Evolutionary conservation across 1,140 invertebrate species (phyloP).

Genomic region (Apis dorsata): DNA sequence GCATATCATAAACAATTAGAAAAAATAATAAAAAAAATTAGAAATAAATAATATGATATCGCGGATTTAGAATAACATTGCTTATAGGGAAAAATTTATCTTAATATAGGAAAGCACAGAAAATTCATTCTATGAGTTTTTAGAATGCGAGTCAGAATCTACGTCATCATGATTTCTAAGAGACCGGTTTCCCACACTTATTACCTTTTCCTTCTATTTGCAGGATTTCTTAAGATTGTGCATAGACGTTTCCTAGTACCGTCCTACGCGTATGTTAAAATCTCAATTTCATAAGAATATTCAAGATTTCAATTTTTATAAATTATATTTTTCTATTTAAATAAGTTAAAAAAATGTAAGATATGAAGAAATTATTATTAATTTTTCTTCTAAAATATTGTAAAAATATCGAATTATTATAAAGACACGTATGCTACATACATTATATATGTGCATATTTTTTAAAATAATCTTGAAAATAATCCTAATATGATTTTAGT

Average conservation of each 20-base stretch:
- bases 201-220: conserved; percentile 36
- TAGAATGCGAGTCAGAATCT: conserved; percentile 15
- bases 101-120: not conserved
- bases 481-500: not conserved
- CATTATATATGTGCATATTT: not conserved
- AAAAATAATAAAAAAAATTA: no score
- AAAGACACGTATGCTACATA: not conserved
- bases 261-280: not conserved
- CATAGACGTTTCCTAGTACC: not conserved
- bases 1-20: not conserved
- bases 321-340: not conserved
- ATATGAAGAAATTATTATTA: not conserved
- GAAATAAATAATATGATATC: no score
- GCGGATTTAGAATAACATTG: not conserved
- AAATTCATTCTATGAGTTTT: conserved; percentile 6
- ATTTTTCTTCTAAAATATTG: not conserved
- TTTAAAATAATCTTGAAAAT: not conserved
- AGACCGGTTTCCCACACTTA: conserved; percentile 38
- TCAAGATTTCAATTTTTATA: not conserved
- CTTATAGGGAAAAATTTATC: not conserved
- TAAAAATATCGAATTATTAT: not conserved
- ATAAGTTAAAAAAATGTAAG: not conserved
- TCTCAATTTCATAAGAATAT: not conserved
- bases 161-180: conserved; percentile 45
- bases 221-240: not conserved